Evolutionary conservation across 2,888 invertebrate genomes (phyloP), one percentile per base, ranked within the genome.

Genomic region (Lithophane ornitopus): DNA sequence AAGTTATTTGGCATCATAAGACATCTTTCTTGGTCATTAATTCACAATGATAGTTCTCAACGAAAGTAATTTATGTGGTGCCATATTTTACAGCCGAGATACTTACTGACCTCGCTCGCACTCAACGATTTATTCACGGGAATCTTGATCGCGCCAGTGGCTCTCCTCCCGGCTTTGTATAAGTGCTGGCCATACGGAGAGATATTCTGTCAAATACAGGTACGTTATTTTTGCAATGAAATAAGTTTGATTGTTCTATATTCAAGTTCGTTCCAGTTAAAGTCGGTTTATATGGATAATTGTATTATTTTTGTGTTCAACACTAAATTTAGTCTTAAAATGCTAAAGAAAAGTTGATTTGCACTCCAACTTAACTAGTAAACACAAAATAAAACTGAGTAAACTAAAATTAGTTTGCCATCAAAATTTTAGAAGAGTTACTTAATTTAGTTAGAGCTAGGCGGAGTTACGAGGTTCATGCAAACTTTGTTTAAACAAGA

Each of bases 181-280:
- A 98, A 98, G 94, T 99, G 98, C 93, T 99, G 98, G 98, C 98
- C 98, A 54, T 98, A 98, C 95, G 98, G 98, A 74, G 98, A 98
- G 95, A 97, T 98, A 91, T 98, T 98, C 94, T 99, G 98, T 94
- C 98, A 98, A 95, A 98, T 98, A 93, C 98, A 98, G 98, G 98
- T 98, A 95, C 97, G 87, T 75, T n/a, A 63, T 56, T 59, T 44
- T 11, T 19, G 2, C 34, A n/a, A 26, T 63, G 0, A 44, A 74
- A 28, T 19, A 63, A 14, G 2, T 46, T 54, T 41, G 11, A 34
- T 14, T 34, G 12, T 58, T 44, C 12, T 56, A 34, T 12, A 44
- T 22, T 66, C 12, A 16, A 28, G 2, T 54, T 34, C 9, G 1
- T 49, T 34, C 3, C 6, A n/a, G 8, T 73, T 66, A 8, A 28